phyloP scores from a whole-genome alignment of 2,888 invertebrate species.

The Luperina nickerlii region DNA sequence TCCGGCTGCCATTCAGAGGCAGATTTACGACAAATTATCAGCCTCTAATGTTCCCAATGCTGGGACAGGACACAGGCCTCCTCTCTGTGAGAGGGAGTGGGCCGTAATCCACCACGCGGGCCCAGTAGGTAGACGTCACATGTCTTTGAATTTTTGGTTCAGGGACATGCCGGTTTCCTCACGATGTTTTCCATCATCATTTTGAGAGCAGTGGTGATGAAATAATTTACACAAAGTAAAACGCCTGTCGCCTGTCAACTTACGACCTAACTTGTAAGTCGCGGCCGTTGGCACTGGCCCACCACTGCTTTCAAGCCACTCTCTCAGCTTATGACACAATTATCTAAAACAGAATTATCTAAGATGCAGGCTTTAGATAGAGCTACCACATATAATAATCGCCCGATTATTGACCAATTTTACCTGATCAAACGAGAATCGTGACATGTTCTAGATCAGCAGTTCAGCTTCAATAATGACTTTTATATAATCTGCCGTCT shows the following conservation, averaged over 20 bases:
- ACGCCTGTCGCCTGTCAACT: not conserved
- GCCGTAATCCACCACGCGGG: too few species aligned
- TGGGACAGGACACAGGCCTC: not conserved
- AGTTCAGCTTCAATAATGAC: not conserved
- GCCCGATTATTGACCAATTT: slow-evolving; percentile 23
- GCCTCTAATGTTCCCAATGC: not conserved
- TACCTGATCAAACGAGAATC: slow-evolving; percentile 17
- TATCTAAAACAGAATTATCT: too few species aligned
- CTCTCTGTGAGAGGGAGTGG: too few species aligned
- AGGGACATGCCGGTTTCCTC: not conserved
- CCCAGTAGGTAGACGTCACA: not conserved
- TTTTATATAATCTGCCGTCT: slow-evolving; percentile 25
- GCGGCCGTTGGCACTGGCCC: not conserved
- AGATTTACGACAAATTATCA: not conserved
- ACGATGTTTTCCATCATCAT: not conserved
- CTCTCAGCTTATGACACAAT: not conserved
- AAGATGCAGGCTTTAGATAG: not conserved
- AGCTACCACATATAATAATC: slow-evolving; percentile 13
- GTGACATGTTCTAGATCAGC: slow-evolving; percentile 13
- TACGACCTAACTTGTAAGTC: not conserved
- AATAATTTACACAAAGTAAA: not conserved
- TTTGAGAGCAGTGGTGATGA: not conserved
- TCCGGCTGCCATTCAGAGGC: not conserved
- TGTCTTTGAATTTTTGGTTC: not conserved
- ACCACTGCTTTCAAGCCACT: not conserved